A percentile compares a stretch with the other conserved stretches of the same genome.
Conservation (phyloP, 2,888 invertebrate species). For the Bombyx huttoni region DNA sequence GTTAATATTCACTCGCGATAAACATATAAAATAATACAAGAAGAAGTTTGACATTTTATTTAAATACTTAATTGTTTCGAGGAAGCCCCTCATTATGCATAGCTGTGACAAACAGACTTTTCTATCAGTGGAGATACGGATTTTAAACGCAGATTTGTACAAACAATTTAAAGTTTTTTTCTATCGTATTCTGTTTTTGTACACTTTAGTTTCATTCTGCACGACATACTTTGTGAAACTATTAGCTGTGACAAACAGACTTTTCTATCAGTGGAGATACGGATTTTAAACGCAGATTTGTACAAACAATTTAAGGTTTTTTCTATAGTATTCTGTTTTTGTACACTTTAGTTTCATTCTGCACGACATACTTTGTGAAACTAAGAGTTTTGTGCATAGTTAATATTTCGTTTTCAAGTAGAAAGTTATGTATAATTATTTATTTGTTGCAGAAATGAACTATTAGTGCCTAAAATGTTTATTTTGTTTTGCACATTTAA, state of each 20-base stretch:
- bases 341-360: not conserved
- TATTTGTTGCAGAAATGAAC: no score
- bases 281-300: slow-evolving; percentile 5
- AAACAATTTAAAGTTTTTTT: not conserved
- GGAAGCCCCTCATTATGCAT: not conserved
- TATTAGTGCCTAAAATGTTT: no score
- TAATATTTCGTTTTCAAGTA: no score
- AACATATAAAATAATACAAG: no score
- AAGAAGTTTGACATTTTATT: not conserved
- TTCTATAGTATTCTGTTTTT: not conserved
- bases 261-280: not conserved
- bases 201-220: not conserved
- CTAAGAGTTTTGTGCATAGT: no score
- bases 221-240: no score
- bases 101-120: not conserved
- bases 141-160: slow-evolving; percentile 5
- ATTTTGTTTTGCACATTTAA: no score
- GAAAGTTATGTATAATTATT: no score
- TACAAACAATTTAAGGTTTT: not conserved
- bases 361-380: no score
- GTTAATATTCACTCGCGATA: no score
- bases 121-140: not conserved
- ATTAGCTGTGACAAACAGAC: not conserved
- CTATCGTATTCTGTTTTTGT: not conserved
- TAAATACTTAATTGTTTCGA: not conserved